phyloP scores from a whole-genome alignment of 2,797 vertebrate genomes.

The Neomorphus geoffroyi region DNA sequence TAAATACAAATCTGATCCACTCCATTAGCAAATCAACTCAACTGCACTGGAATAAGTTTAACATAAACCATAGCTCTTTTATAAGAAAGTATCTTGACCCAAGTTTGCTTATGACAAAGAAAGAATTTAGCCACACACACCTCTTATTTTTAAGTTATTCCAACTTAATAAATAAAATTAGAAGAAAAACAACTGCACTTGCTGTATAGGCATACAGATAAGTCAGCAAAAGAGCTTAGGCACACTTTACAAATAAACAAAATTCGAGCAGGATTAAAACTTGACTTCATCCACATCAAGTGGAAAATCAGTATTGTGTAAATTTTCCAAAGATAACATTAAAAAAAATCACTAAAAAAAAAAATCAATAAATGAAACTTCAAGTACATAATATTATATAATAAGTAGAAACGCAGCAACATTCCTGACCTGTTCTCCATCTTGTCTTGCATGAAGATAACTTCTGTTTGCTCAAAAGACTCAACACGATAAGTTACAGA shows the following conservation, averaged over 20 bases:
- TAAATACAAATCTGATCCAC: not conserved
- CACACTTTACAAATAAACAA: not conserved
- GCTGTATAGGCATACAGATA: not conserved
- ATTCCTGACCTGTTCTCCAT: not conserved
- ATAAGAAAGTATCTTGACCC: not conserved
- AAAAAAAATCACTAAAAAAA: not conserved
- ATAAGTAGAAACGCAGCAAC: not conserved
- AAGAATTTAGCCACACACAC: not conserved
- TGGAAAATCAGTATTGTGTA: not conserved
- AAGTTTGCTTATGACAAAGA: not conserved
- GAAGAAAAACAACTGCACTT: not conserved
- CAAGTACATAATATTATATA: not conserved
- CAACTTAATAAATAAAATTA: not conserved
- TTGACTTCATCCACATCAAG: not conserved
- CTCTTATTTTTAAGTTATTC: not conserved
- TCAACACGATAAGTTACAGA: not conserved
- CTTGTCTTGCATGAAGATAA: not conserved
- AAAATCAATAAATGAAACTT: not conserved
- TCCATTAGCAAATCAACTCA: not conserved
- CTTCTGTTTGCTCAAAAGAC: not conserved
- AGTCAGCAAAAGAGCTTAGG: not conserved
- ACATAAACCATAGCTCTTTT: not conserved
- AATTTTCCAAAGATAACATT: not conserved
- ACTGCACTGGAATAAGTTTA: not conserved
- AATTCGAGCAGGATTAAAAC: not conserved